Evolutionary conservation across 1,140 invertebrate genomes (phyloP), one percentile per base, ranked within the genome.

Genomic region (Pseudomyrmex concolor): DNA sequence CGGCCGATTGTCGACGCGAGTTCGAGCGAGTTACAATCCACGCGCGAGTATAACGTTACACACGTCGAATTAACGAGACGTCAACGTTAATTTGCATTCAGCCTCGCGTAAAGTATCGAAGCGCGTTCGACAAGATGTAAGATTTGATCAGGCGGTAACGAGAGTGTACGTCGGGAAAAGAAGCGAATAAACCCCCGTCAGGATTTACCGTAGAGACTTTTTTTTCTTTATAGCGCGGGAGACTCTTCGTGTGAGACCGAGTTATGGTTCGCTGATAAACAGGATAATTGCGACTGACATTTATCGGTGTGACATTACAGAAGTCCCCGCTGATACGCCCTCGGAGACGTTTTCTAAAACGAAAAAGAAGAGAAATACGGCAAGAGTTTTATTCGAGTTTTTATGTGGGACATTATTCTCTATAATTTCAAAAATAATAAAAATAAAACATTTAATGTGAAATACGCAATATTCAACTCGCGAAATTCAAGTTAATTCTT

Each of bases 221-320:
- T 34, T 34, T 34, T 34, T 34, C 34, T 34, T 82, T 74, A 81
- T 78, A 81, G 45, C 25, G 15, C 68, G 13, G 5, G 34, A 10
- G 57, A 73, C 60, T 81, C 9, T 45, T 62, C 55, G 25, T 51
- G 25, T 51, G 57, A 63, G 25, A 82, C 19, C 17, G 57, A 64
- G 63, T 88, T 82, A 87, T 10, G 68, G 22, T 76, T 50, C 59
- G 64, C 25, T 51, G 62, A 55, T 62, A 64, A 89, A 80, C 54
- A 64, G 55, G 50, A 59, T 70, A 80, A 77, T 73, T 60, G 64
- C n/a, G 73, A 25, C 59, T 84, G 87, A 84, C 87, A 89, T 88
- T 34, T 88, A 88, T 51, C 50, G 17, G 34, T 63, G 68, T 78
- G 86, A 80, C 83, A 88, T 88, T 89, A 86, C 54, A 55, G 45